Base-by-base conservation (phyloP, 2,888 invertebrate genomes). In the Xestia ashworthii region DNA sequence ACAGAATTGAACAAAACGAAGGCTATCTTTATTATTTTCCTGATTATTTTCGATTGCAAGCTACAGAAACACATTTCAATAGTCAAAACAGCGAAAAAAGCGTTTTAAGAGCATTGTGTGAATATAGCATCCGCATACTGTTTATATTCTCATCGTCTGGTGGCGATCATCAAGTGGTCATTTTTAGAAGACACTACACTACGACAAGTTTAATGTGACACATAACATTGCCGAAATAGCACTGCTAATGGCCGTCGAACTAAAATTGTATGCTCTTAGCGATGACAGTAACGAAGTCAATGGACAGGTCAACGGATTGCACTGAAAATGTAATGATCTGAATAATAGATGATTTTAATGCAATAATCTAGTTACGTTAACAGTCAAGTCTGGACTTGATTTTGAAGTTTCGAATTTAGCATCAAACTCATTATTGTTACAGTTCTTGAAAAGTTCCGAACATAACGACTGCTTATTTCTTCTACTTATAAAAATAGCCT, bases 1-100 rank as follows among this genome's bases (percentile, higher is more conserved):
- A 9, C 9, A 64, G 4, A 53, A 48, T 38, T 48, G 25, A 38
- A 46, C 11, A 19, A 38, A 74, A 64, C 6, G 16, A 19, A n/a
- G 25, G 19, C 41, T 22, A 22, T 11, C 2, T 46, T 25, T 16
- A 38, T 53, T 64, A 19, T 53, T 5, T n/a, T 32, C 12, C 32
- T 1, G 32, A 77, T n/a, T 53, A 46, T 76, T 76, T 38, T 53
- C 11, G 19, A 38, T 76, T 64, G 16, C 1, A 60, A 53, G 48
- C 25, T 3, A 38, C 22, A 64, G 16, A 71, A n/a, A 25, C 44
- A 14, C 19, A 53, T 68, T 67, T n/a, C 14, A 32, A 69, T 19
- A 32, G 32, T 50, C 22, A 19, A 53, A 53, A 22, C 50, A 22
- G 9, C 22, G n/a, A 48, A 32, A 4, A 50, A 32, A 3, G 32